phyloP scores from a whole-genome alignment of 1,140 invertebrate species.

The Aphis gossypii region DNA sequence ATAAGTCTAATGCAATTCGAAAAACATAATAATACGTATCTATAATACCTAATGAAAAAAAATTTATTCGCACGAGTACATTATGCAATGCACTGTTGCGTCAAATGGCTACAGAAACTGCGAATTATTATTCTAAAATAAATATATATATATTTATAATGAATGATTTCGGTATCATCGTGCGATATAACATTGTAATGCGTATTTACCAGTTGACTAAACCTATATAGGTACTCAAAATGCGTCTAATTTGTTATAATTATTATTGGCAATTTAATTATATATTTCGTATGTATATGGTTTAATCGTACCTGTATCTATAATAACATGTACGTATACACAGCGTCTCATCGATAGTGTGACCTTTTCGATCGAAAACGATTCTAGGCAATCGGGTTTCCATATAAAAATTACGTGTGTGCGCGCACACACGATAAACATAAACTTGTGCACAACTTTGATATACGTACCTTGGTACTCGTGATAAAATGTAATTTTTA shows the following conservation, averaged over 20 bases:
- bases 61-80: too few relatives aligned
- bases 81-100: too few relatives aligned
- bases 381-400: constrained; percentile 55
- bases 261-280: not conserved
- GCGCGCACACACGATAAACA: not conserved
- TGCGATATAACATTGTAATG: not conserved
- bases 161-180: not conserved
- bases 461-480: not conserved
- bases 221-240: not conserved
- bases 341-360: not conserved
- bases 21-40: not conserved
- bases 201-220: too few relatives aligned
- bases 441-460: not conserved
- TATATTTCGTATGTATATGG: not conserved
- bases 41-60: not conserved
- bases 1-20: not conserved
- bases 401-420: not conserved
- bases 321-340: not conserved
- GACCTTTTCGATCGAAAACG: constrained; percentile 46
- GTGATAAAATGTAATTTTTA: not conserved
- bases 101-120: too few relatives aligned
- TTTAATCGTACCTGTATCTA: not conserved
- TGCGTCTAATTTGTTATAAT: not conserved
- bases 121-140: too few relatives aligned
- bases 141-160: too few relatives aligned